Conservation (phyloP, 2,797 vertebrate species). For the Helarctos malayanus region DNA sequence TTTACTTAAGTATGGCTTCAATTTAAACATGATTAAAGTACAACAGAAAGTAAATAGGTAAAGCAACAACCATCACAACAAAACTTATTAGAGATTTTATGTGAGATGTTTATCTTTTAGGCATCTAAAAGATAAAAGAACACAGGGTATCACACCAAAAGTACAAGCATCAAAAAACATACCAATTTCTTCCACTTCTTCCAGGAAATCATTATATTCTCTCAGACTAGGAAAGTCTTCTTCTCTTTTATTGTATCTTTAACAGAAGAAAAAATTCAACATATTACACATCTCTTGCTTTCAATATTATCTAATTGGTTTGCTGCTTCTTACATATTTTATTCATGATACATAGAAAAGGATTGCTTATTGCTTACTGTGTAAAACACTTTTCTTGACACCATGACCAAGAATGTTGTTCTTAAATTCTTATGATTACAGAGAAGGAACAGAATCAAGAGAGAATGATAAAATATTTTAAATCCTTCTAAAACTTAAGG, state of each 20-base stretch:
- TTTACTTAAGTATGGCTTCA: constrained; percentile 36
- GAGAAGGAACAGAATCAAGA: constrained; percentile 1
- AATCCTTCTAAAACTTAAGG: constrained; percentile 19
- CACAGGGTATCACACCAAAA: constrained; percentile 73
- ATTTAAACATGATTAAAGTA: constrained; percentile 76
- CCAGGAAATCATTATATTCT: constrained; percentile 98
- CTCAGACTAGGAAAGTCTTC: constrained; percentile 94
- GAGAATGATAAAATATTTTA: neutral
- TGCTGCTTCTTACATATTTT: constrained; percentile 35
- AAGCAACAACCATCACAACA: constrained; percentile 76
- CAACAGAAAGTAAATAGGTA: constrained; percentile 76
- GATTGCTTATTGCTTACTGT: neutral
- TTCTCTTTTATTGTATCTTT: constrained; percentile 99
- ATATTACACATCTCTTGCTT: constrained; percentile 54
- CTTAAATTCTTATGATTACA: constrained; percentile 37
- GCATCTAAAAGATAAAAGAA: constrained; percentile 80
- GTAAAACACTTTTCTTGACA: constrained; percentile 40
- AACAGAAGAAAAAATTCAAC: constrained; percentile 81
- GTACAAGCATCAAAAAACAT: constrained; percentile 85
- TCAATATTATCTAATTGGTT: constrained; percentile 49
- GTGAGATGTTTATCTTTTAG: constrained; percentile 64
- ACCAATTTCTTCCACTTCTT: constrained; percentile 98
- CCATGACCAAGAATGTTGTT: neutral
- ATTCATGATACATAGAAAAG: neutral
- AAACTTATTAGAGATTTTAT: constrained; percentile 78